Percentiles rank a stretch among this genome's conserved stretches.
Conservation (phyloP, 2,888 invertebrate species). For the Koerneria pararmatus region DNA sequence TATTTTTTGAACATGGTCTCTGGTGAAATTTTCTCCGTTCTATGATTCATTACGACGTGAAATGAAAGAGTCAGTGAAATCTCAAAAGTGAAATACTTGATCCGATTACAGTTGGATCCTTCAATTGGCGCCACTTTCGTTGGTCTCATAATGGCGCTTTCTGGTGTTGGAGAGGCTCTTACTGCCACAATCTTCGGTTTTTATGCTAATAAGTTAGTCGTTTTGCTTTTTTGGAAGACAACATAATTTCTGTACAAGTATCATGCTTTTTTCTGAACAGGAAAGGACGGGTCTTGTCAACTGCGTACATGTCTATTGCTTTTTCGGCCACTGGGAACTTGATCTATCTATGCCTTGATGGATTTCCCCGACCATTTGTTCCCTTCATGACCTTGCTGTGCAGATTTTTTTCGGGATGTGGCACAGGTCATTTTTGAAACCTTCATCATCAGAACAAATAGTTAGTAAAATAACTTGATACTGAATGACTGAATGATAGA, state of each 20-base stretch:
- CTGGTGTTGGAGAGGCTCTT: slow-evolving; percentile 38
- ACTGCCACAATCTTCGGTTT: slow-evolving; percentile 36
- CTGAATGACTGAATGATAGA: slow-evolving; percentile 8
- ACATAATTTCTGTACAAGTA: no score
- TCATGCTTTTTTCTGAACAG: slow-evolving; percentile 22
- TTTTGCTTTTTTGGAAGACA: no score
- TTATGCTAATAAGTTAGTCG: slow-evolving; percentile 22
- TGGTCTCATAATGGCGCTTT: slow-evolving; percentile 29
- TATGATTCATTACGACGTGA: no score
- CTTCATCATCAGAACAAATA: no score
- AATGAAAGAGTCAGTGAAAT: no score
- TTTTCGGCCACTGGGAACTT: slow-evolving; percentile 31
- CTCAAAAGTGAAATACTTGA: not conserved
- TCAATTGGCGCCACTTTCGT: slow-evolving; percentile 31
- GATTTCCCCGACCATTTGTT: slow-evolving; percentile 21
- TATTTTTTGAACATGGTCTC: no score
- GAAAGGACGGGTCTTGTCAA: slow-evolving; percentile 28
- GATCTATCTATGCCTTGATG: slow-evolving; percentile 31
- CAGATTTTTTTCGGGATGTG: slow-evolving; percentile 34
- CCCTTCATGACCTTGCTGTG: slow-evolving; percentile 29
- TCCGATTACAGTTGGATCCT: slow-evolving; percentile 33
- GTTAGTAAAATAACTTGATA: no score
- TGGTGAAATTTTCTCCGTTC: no score
- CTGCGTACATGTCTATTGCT: slow-evolving; percentile 28
- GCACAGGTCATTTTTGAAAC: slow-evolving; percentile 26